Evolutionary conservation across 2,113 vertebrate species (phyloP), one percentile per base, ranked within the genome.

Genomic region (Dryoscopus gambensis): DNA sequence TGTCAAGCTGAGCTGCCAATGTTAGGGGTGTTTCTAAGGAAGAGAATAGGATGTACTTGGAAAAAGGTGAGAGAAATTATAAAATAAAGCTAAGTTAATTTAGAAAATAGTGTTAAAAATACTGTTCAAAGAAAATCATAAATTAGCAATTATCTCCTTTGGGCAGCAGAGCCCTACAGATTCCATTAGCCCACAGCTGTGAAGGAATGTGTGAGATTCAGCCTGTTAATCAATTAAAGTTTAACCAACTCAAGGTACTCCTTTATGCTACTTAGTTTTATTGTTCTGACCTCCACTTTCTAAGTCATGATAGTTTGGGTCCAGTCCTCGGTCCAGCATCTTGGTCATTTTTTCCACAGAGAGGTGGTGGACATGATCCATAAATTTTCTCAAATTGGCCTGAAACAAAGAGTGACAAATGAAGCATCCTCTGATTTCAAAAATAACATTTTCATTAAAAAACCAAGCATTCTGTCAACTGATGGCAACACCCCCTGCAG

Each of bases 251-350:
- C 75, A 73, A 37, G 16, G 25, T 39, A 25, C 21, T 35, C 71
- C 19, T 71, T 40, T 28, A 60, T 35, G 30, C 33, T 87, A 75
- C 42, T 33, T 19, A 42, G 28, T 74, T 95, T 77, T 60, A 28
- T 22, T 94, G 65, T 68, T 80, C 91, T 95, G 97, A 99, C 99
- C 99, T 92, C 99, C 99, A 3, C 96, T 99, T 31, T 99, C 99
- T 12, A 98, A 87, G 92, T 99, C 99, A 2, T 99, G 99, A 93
- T 99, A 99, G 91, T 99, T 99, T 23, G 99, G 99, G 84, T 99
- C 99, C 78, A 99, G 97, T 76, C 99, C 99, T 89, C 98, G 98
- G 53, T 99, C 99, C 96, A 99, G 79, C 98, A 99, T 97, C 98
- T 99, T 99, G 14, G 94, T 93, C 49, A 99, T 93, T 95, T 99